A percentile compares a stretch with the other conserved stretches of the same genome.
Conservation (phyloP, 1,140 invertebrate genomes). For the Chlorops oryzae region DNA sequence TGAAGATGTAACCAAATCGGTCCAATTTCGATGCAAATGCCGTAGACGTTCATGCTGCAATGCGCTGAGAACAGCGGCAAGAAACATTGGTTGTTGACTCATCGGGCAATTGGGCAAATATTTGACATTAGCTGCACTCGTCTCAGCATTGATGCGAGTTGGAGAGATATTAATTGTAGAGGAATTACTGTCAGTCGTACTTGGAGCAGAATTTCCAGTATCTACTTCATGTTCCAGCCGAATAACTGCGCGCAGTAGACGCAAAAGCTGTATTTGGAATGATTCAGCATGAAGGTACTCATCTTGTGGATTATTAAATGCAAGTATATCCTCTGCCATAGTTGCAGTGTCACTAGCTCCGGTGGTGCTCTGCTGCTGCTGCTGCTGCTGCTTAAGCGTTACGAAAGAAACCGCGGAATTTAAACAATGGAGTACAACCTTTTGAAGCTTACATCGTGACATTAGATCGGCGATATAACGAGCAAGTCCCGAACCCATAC, state of each 20-base stretch:
- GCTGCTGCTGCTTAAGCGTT: conserved; percentile 18
- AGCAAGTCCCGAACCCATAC: conserved; percentile 73
- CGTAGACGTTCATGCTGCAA: conserved; percentile 62
- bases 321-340: conserved; percentile 79
- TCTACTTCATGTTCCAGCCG: conserved; percentile 69
- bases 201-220: conserved; percentile 28
- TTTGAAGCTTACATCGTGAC: conserved; percentile 79
- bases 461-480: conserved; percentile 78
- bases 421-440: conserved; percentile 79
- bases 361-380: conserved; percentile 39
- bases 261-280: conserved; percentile 70
- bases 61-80: conserved; percentile 73
- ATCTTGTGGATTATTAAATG: conserved; percentile 70
- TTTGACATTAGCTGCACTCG: conserved; percentile 49
- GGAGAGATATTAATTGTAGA: conserved; percentile 36
- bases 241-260: conserved; percentile 61
- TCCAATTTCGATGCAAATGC: conserved; percentile 73
- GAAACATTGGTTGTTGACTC: conserved; percentile 80
- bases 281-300: conserved; percentile 64
- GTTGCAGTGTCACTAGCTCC: no score
- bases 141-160: conserved; percentile 25
- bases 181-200: conserved; percentile 15
- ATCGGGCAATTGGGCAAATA: conserved; percentile 62
- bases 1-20: conserved; percentile 70
- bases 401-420: conserved; percentile 65